A percentile compares a stretch with the other conserved stretches of the same genome.
These are phyloP conservation scores for Gymnocephalus cernua DNA, from an alignment of 2,113 vertebrate genomes.

Conservation along the genomic window DNA sequence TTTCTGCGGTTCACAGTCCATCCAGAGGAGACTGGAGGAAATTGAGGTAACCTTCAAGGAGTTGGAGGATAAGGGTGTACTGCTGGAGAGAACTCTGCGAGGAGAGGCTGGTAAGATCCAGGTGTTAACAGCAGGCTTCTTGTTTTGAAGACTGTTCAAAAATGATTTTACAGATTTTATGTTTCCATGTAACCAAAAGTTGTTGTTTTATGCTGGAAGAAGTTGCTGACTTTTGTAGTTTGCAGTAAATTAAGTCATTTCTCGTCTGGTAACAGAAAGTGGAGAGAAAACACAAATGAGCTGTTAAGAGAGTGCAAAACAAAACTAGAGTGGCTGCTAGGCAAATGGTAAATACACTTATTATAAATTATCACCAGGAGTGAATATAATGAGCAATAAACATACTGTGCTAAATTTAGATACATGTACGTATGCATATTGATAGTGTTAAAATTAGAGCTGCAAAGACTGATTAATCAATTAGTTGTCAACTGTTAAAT, in stretches of 20 bases:
- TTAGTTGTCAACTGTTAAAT: too few relatives aligned
- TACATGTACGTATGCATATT: background rate
- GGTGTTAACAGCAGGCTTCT: background rate
- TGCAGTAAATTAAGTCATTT: background rate
- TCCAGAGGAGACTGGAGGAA: conserved; percentile 93
- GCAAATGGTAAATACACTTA: background rate
- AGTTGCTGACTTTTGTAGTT: background rate
- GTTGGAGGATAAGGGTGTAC: conserved; percentile 89
- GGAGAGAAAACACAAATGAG: background rate
- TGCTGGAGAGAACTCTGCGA: conserved; percentile 87
- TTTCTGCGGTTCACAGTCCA: conserved; percentile 81
- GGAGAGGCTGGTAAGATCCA: conserved; percentile 83
- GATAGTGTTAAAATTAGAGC: background rate
- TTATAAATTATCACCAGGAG: background rate
- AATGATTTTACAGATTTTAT: background rate
- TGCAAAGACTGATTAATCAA: too few relatives aligned
- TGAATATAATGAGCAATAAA: background rate
- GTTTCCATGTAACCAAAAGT: background rate
- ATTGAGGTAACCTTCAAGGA: conserved; percentile 91
- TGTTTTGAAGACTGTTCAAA: background rate
- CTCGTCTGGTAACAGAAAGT: background rate
- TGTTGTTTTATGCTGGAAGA: background rate
- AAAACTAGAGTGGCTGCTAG: background rate
- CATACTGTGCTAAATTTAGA: background rate
- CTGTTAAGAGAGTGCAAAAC: background rate